phyloP scores from a whole-genome alignment of 2,113 vertebrate species.

The Ammodytes marinus region DNA sequence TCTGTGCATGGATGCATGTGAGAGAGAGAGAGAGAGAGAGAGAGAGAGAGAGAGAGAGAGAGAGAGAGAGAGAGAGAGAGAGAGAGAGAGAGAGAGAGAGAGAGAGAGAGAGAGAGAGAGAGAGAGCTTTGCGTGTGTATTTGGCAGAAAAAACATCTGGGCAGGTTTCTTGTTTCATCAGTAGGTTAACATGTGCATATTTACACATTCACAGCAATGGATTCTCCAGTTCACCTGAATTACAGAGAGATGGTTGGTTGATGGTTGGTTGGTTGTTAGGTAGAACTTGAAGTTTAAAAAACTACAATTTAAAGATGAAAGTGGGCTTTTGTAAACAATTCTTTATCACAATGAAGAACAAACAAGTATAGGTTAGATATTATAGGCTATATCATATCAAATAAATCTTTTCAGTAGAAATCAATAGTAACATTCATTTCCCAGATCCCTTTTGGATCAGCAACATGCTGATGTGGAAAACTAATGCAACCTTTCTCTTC shows the following conservation, averaged over 20 bases:
- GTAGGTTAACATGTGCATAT: background rate
- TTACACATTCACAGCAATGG: background rate
- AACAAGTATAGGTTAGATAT: background rate
- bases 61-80: no score
- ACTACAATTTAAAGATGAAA: background rate
- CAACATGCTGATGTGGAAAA: background rate
- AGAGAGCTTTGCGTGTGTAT: no score
- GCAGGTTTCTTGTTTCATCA: background rate
- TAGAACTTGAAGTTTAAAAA: background rate
- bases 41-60: no score
- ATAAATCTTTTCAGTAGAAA: background rate
- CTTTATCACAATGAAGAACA: background rate
- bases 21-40: background rate
- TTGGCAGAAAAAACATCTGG: background rate
- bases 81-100: no score
- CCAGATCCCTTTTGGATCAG: background rate
- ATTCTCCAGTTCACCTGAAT: background rate
- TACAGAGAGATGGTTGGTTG: no score
- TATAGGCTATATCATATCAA: no score
- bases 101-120: no score
- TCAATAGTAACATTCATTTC: background rate
- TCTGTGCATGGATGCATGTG: background rate
- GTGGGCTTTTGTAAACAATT: background rate
- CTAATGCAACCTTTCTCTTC: background rate
- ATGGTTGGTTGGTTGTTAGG: no score